These are phyloP conservation scores for Accipiter virgatus DNA, from an alignment of 2,113 vertebrate genomes.

Conservation along the genomic window DNA sequence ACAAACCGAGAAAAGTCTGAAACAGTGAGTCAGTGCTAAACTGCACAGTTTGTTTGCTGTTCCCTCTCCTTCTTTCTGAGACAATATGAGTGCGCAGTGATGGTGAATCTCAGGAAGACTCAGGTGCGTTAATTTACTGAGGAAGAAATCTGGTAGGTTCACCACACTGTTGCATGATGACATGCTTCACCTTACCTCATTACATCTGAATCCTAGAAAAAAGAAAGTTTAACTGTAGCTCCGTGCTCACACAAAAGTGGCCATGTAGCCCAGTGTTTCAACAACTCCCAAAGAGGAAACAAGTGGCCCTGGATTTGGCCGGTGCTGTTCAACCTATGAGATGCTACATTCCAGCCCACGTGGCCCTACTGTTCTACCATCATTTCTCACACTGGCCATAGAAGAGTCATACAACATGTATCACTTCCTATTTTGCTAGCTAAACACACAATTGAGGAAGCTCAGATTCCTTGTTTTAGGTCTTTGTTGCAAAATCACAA, in stretches of 20 bases:
- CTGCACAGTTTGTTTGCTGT: neutral
- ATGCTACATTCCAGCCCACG: neutral
- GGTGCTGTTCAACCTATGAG: neutral
- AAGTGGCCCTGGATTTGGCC: neutral
- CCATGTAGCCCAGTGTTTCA: neutral
- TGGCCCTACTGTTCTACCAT: neutral
- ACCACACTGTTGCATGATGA: neutral
- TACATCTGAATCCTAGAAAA: neutral
- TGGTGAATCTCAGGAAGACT: neutral
- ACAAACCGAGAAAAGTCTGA: neutral
- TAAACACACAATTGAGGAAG: neutral
- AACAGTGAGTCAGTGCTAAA: neutral
- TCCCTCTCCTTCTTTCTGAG: neutral
- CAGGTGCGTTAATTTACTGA: neutral
- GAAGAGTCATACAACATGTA: neutral
- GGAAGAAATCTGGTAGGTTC: neutral
- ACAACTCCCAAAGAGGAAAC: neutral
- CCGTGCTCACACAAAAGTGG: neutral
- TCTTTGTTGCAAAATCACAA: neutral
- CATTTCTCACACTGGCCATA: neutral
- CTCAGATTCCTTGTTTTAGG: neutral
- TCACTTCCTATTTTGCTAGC: neutral
- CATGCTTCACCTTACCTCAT: neutral
- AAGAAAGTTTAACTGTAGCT: neutral
- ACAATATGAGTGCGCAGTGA: neutral